These are phyloP conservation scores for Actinemys pallida DNA, from an alignment of 2,113 vertebrate species.

Conservation along the genomic window DNA sequence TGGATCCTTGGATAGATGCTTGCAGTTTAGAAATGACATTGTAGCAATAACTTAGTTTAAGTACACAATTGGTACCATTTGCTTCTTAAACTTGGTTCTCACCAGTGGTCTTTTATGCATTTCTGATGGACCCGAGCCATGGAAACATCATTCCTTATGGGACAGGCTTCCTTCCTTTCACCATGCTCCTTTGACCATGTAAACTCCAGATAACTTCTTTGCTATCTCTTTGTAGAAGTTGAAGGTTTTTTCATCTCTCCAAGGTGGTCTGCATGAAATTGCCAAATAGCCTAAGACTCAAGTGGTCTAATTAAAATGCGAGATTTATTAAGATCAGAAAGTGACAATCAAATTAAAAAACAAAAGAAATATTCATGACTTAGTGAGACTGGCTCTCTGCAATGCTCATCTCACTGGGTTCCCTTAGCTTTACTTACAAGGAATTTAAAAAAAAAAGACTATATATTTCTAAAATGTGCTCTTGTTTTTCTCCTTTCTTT, in stretches of 20 bases:
- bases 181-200: not conserved
- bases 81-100: not conserved
- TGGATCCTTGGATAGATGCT: slow-evolving; percentile 34
- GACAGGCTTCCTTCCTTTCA: not conserved
- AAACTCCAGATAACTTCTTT: not conserved
- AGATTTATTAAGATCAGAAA: not conserved
- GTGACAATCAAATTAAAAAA: not conserved
- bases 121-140: not conserved
- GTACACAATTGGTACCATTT: not conserved
- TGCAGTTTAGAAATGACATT: slow-evolving; percentile 44
- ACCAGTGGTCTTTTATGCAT: not conserved
- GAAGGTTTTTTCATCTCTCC: not conserved
- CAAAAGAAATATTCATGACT: not conserved
- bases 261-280: not conserved
- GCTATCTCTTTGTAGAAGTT: not conserved
- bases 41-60: slow-evolving; percentile 43
- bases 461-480: not conserved
- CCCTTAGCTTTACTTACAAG: not conserved
- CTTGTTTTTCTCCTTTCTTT: not conserved
- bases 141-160: not conserved
- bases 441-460: too few relatives aligned
- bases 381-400: not conserved
- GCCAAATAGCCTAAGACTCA: not conserved
- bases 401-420: not conserved
- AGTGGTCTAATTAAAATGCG: not conserved